A percentile compares a stretch with the other conserved stretches of the same genome.
Conservation (phyloP, 2,113 vertebrate species). For the Petromus typicus region DNA sequence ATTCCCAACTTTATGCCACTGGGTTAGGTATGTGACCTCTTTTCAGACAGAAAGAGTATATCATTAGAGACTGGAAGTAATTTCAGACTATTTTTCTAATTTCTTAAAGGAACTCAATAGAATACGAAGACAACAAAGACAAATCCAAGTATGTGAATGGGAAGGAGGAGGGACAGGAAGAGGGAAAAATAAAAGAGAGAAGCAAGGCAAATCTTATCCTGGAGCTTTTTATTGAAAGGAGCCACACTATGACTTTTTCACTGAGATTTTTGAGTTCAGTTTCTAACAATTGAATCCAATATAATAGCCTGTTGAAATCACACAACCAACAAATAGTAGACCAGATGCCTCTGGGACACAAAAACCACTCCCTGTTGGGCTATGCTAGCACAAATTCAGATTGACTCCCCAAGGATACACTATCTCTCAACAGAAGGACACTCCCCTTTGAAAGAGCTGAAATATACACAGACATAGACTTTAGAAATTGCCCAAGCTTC, state of each 20-base stretch:
- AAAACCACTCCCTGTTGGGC: neutral
- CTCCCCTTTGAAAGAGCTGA: neutral
- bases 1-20: neutral
- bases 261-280: neutral
- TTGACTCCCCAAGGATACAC: neutral
- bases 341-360: neutral
- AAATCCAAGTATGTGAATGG: neutral
- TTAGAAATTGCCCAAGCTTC: neutral
- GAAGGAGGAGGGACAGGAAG: neutral
- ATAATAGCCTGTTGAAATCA: neutral
- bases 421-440: neutral
- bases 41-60: neutral
- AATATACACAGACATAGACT: neutral
- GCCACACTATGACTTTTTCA: neutral
- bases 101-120: neutral
- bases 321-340: neutral
- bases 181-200: neutral
- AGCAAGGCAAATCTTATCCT: neutral
- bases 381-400: neutral
- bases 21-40: neutral
- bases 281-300: neutral
- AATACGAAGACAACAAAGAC: neutral
- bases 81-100: neutral
- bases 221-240: neutral
- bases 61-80: neutral